A percentile compares a stretch with the other conserved stretches of the same genome.
Conservation (phyloP, 1,140 invertebrate species). For the Neodiprion virginianus region DNA sequence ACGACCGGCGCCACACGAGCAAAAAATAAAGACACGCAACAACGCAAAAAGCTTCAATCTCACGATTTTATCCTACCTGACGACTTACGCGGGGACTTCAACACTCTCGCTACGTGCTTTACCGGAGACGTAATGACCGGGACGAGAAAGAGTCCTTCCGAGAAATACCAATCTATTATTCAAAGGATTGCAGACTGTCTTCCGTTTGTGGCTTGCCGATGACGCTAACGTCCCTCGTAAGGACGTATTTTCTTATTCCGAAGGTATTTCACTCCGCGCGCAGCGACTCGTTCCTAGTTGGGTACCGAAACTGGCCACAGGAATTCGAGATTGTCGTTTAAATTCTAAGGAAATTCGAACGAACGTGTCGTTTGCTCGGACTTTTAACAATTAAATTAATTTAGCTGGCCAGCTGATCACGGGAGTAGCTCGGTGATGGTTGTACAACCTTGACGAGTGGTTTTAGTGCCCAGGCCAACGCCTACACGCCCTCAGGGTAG, state of each 20-base stretch:
- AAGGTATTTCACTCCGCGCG: background rate
- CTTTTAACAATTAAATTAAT: background rate
- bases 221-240: background rate
- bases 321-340: background rate
- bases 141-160: no score
- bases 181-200: no score
- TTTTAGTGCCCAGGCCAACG: background rate
- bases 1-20: no score
- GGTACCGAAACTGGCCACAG: background rate
- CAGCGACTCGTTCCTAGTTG: background rate
- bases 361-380: background rate
- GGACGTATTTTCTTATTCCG: background rate
- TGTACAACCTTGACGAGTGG: constrained; percentile 7
- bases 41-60: no score
- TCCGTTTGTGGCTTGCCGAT: background rate
- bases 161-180: no score
- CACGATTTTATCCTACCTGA: no score
- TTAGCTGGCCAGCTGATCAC: background rate
- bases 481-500: background rate
- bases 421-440: background rate
- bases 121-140: no score
- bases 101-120: no score
- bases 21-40: no score
- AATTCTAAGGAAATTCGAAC: background rate
- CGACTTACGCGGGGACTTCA: no score